Conservation (phyloP, 2,888 invertebrate genomes). For the Ypsolopha scabrella region DNA sequence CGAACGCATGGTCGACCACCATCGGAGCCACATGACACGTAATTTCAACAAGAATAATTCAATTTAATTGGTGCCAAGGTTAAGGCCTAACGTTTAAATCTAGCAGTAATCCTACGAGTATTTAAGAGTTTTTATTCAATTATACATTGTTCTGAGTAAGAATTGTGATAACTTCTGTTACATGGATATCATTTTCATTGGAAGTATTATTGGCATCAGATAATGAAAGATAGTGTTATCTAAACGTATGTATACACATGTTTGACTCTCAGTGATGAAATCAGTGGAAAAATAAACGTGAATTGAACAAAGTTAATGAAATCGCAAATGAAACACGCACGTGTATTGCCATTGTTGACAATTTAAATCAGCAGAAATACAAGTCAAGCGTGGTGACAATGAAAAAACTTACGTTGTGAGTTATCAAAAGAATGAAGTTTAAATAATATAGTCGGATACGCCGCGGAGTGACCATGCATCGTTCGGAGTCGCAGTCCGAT, state of each 20-base stretch:
- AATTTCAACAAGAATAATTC: not conserved
- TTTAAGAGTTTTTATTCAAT: not conserved
- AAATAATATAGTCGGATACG: not conserved
- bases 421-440: not conserved
- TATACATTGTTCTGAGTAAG: not conserved
- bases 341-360: not conserved
- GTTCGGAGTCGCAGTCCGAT: constrained; percentile 71
- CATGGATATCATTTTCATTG: not conserved
- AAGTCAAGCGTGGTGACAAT: not conserved
- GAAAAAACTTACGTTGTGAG: not conserved
- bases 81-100: not conserved
- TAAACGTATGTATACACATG: not conserved
- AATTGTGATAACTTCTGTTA: not conserved
- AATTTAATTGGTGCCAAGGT: not conserved
- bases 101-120: not conserved
- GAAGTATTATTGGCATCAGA: not conserved
- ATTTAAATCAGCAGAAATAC: not conserved
- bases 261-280: not conserved
- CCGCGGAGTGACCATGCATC: constrained; percentile 40
- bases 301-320: not conserved
- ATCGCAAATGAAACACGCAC: not conserved
- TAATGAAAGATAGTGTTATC: not conserved
- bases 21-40: constrained; percentile 25
- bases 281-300: not conserved
- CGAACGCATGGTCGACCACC: not conserved